Evolutionary conservation across 1,140 invertebrate genomes (phyloP), one percentile per base, ranked within the genome.

Genomic region (Saxidomus purpurata): DNA sequence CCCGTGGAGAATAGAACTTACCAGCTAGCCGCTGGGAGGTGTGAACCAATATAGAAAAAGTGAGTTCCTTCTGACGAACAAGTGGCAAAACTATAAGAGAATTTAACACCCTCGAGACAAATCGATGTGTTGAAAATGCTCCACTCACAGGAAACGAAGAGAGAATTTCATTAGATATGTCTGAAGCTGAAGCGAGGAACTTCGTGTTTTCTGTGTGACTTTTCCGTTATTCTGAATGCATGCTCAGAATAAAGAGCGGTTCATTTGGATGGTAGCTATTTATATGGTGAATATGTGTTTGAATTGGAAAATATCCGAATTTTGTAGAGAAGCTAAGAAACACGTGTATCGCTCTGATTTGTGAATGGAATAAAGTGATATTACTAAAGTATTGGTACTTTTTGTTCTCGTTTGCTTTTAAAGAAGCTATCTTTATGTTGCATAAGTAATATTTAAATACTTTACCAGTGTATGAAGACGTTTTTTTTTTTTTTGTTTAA

Each of bases 11-110:
- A 74, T 15, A 40, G 69, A 40, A 22, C 9, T 13, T 74, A 40
- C 1, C 8, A 52, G 76, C 0, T 1, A n/a, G 47, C 49, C 28
- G 3, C 49, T 36, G 17, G 19, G 25, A 59, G 49, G 76, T 25
- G 76, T 79, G 28, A 79, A 79, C 25, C 28, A 79, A 79, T 79
- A 59, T 13, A 59, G 69, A 55, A 31, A 52, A 55, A 25, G 31
- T 55, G 3, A 36, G 17, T 13, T 31, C 47, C 13, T 49, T 17
- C 49, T 55, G 6, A 55, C 74, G 55, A 52, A 52, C 28, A 49
- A 1, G 76, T 52, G 76, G 17, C 17, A 31, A 34, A 79, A 19
- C 43, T 36, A 79, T 79, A 79, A 52, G 76, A 79, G 76, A 79
- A 52, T 77, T 49, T 25, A 34, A 79, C 76, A 36, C 49, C 15